A percentile compares a stretch with the other conserved stretches of the same genome.
Evolutionary conservation across 2,888 invertebrate species (phyloP).

Genomic region (Drosophila mulleri): DNA sequence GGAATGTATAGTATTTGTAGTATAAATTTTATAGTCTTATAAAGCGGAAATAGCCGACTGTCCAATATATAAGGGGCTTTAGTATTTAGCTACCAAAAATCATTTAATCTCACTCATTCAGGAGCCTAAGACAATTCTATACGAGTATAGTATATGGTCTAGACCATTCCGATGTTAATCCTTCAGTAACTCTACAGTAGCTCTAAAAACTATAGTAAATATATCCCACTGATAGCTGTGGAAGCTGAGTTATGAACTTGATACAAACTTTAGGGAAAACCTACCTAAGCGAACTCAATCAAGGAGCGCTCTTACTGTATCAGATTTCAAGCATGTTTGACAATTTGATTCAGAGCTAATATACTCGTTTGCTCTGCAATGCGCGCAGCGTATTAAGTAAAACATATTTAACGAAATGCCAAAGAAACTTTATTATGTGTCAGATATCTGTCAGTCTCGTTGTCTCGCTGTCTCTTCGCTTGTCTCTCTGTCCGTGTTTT

Average conservation of each 20-base stretch:
- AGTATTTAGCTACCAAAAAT: too few species aligned
- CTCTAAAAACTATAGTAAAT: background rate
- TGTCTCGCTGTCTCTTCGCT: background rate
- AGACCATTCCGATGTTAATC: too few species aligned
- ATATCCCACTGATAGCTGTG: background rate
- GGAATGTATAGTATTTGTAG: too few species aligned
- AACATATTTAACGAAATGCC: conserved; percentile 37
- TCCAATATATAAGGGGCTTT: background rate
- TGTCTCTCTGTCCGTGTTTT: conserved; percentile 16
- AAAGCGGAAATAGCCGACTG: background rate
- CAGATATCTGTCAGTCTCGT: conserved; percentile 25
- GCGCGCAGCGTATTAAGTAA: background rate
- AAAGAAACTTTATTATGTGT: conserved; percentile 50
- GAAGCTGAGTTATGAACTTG: background rate
- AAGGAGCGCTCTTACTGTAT: background rate
- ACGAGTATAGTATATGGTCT: too few species aligned
- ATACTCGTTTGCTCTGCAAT: background rate
- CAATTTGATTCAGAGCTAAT: background rate
- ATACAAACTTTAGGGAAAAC: background rate
- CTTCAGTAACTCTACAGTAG: too few species aligned
- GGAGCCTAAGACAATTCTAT: too few species aligned
- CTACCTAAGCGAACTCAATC: too few species aligned
- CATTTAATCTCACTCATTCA: too few species aligned
- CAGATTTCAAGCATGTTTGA: too few species aligned
- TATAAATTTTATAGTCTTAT: too few species aligned